phyloP scores from a whole-genome alignment of 2,797 vertebrate genomes.

The Emydoidea blandingii region DNA sequence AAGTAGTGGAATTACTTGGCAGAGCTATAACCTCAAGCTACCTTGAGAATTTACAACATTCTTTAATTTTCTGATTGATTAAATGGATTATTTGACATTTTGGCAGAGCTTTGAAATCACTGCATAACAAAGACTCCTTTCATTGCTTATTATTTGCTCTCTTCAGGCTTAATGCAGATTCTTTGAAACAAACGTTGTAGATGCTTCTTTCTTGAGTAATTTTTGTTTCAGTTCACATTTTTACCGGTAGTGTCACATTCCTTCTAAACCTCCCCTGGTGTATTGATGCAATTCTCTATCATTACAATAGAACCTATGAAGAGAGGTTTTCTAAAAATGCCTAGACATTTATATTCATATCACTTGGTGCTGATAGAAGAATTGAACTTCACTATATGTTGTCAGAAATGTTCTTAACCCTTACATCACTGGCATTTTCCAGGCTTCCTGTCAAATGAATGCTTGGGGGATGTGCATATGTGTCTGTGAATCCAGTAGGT shows the following conservation, averaged over 20 bases:
- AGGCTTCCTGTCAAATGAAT: slow-evolving; percentile 14
- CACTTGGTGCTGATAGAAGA: slow-evolving; percentile 42
- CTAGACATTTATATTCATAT: slow-evolving; percentile 61
- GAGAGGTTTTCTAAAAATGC: slow-evolving; percentile 55
- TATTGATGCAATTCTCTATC: slow-evolving; percentile 61
- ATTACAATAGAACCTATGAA: slow-evolving; percentile 69
- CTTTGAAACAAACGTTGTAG: slow-evolving; percentile 77
- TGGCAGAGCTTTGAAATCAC: slow-evolving; percentile 79
- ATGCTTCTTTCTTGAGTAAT: slow-evolving; percentile 73
- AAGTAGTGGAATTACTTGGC: slow-evolving; percentile 74
- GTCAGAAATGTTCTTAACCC: slow-evolving; percentile 58
- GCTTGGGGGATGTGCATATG: not conserved
- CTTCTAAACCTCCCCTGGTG: slow-evolving; percentile 61
- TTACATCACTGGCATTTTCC: slow-evolving; percentile 40
- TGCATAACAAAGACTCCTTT: slow-evolving; percentile 79
- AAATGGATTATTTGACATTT: slow-evolving; percentile 86
- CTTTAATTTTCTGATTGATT: slow-evolving; percentile 85
- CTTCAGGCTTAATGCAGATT: slow-evolving; percentile 71
- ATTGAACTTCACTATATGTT: slow-evolving; percentile 26
- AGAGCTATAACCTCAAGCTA: slow-evolving; percentile 70
- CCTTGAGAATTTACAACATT: slow-evolving; percentile 76
- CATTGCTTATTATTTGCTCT: slow-evolving; percentile 78
- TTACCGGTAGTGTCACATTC: slow-evolving; percentile 61
- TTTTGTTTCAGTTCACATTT: slow-evolving; percentile 66
- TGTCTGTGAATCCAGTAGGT: not conserved